Evolutionary conservation across 1,140 invertebrate species (phyloP), one percentile per base, ranked within the genome.

Genomic region (Drosophila funebris): DNA sequence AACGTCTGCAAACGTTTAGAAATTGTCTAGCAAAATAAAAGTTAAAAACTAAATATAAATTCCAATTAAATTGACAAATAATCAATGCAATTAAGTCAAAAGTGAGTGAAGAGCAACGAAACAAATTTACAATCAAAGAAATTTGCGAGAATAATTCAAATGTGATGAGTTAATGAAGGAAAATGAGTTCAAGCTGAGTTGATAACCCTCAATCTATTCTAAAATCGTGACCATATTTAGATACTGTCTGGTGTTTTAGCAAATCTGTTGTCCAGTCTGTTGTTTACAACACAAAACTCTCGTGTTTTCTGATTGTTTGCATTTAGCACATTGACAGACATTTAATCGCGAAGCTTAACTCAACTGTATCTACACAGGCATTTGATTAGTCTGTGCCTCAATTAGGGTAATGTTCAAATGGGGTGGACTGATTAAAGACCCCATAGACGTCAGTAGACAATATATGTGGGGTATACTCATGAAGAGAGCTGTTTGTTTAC

Each of bases 271-370:
- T n/a, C 31, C 60, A 67, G 46, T 64, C 72, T 84, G 54, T 48
- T 84, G 80, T 76, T 84, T 71, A 66, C 76, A 64, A 36, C 43
- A 61, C 37, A 46, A 67, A 71, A 57, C 5, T 58, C 53, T 16
- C 33, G 33, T 52, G 53, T 37, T 58, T 71, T 48, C 11, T 48
- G 6, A 8, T 27, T 48, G 27, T 39, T 37, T 58, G 4, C 5
- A 27, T 78, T 58, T 20, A 41, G 22, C 1, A 27, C 24, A 67
- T 72, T 73, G 50, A 63, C 20, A 33, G 6, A 5, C 7, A 22
- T n/a, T n/a, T n/a, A n/a, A n/a, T n/a, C n/a, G 27, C 0, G 20
- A 56, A 33, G 20, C n/a, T 31, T 33, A 48, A 52, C 14, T 48
- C 31, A 36, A 24, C 27, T 13, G n/a, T 6, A 6, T 27, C 18